Evolutionary conservation across 2,888 invertebrate genomes (phyloP).

Genomic region (Epirrhoe tristata): DNA sequence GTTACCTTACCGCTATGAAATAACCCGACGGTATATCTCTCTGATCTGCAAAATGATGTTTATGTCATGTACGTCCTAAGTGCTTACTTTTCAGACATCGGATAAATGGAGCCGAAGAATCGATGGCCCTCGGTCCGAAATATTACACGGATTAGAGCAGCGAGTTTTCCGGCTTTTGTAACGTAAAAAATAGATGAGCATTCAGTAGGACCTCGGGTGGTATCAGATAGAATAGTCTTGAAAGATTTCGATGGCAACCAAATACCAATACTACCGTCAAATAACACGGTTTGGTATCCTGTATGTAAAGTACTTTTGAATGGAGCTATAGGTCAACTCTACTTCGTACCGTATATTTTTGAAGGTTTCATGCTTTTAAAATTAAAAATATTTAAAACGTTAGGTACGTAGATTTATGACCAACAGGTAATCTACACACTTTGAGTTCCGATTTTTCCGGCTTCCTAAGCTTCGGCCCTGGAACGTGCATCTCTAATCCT

Average conservation of each 20-base stretch:
- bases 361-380: no score
- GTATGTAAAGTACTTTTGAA: no score
- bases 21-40: constrained; percentile 19
- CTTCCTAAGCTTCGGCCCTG: constrained; percentile 12
- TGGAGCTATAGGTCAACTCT: no score
- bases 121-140: constrained; percentile 41
- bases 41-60: constrained; percentile 40
- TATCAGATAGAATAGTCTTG: no score
- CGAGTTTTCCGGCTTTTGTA: constrained; percentile 9
- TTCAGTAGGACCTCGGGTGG: no score
- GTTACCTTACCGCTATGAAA: constrained; percentile 13
- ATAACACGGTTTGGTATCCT: no score
- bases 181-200: not conserved
- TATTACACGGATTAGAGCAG: constrained; percentile 33
- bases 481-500: constrained; percentile 17
- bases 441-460: constrained; percentile 20
- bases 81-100: constrained; percentile 34
- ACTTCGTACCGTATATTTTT: no score
- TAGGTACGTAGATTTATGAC: no score
- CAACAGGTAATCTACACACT: no score
- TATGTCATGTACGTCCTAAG: constrained; percentile 35
- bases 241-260: no score
- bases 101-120: constrained; percentile 42
- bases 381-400: no score
- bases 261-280: no score